Evolutionary conservation across 2,797 vertebrate species (phyloP).

Genomic region (Brotula barbata): DNA sequence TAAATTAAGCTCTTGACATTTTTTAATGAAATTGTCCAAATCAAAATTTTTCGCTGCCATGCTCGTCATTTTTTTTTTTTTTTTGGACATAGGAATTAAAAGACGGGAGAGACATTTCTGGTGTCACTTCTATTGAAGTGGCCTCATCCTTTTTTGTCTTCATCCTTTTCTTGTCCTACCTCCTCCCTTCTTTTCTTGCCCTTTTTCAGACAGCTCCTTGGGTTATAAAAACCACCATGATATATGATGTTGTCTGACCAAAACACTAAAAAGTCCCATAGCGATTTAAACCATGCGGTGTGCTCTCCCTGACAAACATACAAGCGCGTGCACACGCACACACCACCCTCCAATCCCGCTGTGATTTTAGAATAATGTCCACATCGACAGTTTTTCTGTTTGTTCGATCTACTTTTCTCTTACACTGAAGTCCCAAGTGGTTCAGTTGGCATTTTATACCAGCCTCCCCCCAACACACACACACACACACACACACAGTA

Average conservation of each 20-base stretch:
- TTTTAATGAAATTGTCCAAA: too few species aligned
- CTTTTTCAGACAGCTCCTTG: conserved; percentile 49
- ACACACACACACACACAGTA: background rate
- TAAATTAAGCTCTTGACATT: too few species aligned
- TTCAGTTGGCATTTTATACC: conserved; percentile 64
- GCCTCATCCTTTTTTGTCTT: background rate
- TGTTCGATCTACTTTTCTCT: conserved; percentile 49
- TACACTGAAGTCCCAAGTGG: conserved; percentile 53
- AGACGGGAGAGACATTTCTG: background rate
- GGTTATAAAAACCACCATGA: conserved; percentile 64
- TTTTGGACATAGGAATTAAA: background rate
- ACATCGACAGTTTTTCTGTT: conserved; percentile 64
- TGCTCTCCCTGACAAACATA: background rate
- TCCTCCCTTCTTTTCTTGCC: conserved; percentile 18
- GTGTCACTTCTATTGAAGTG: conserved; percentile 5
- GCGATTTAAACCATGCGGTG: conserved; percentile 42
- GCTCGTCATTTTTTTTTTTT: too few species aligned
- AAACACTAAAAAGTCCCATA: conserved; percentile 65
- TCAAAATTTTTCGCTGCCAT: too few species aligned
- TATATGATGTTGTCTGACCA: conserved; percentile 66
- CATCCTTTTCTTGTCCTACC: conserved; percentile 7
- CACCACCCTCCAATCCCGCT: conserved; percentile 16
- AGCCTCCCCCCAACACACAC: conserved; percentile 30
- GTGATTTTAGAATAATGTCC: conserved; percentile 55
- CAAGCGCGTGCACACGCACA: background rate